phyloP scores from a whole-genome alignment of 2,113 vertebrate species.

The Capreolus pygargus region DNA sequence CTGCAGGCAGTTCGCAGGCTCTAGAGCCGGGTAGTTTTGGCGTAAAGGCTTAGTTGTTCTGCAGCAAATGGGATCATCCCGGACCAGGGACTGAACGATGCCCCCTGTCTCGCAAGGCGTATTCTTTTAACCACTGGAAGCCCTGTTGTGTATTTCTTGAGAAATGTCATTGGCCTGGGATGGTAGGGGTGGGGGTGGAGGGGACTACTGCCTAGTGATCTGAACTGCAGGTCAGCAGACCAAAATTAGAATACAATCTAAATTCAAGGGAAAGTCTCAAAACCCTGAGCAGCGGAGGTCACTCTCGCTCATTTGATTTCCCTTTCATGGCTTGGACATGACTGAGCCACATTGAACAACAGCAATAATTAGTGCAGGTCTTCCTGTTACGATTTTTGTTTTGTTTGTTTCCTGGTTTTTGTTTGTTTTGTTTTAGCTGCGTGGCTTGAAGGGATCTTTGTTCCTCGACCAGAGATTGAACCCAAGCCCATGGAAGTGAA shows the following conservation, averaged over 20 bases:
- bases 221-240: not conserved
- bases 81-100: not conserved
- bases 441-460: not conserved
- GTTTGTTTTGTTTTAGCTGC: not conserved
- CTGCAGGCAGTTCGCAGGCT: not conserved
- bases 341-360: not conserved
- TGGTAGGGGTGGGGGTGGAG: too few relatives aligned
- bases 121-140: not conserved
- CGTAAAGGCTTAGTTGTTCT: not conserved
- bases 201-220: not conserved
- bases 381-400: not conserved
- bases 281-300: not conserved
- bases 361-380: not conserved
- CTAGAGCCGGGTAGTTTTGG: not conserved
- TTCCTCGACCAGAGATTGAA: not conserved
- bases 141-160: not conserved
- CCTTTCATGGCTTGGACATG: not conserved
- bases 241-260: not conserved
- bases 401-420: not conserved
- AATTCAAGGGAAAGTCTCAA: not conserved
- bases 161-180: not conserved
- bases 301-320: not conserved
- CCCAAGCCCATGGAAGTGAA: accelerated
- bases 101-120: not conserved
- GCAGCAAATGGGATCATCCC: not conserved